Percentiles rank a stretch among this genome's conserved stretches.
Evolutionary conservation across 1,140 invertebrate species (phyloP).

Genomic region (Episyrphus balteatus): DNA sequence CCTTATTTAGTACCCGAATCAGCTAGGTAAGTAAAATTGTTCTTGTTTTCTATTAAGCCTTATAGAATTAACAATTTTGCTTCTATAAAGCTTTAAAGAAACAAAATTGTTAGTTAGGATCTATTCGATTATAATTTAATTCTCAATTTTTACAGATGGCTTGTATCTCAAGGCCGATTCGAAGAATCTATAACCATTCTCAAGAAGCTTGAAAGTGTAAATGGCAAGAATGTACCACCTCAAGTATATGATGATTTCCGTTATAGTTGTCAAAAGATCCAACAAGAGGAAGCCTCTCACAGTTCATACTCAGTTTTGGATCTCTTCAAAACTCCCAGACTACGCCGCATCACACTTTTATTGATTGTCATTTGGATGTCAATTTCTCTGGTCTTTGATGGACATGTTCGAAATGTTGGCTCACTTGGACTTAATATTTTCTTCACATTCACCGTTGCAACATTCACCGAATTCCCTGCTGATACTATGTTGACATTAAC

Average conservation of each 20-base stretch:
- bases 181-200: conserved; percentile 67
- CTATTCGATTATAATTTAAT: background rate
- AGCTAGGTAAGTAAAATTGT: conserved; percentile 42
- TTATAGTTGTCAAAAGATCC: conserved; percentile 19
- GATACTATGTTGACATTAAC: conserved; percentile 69
- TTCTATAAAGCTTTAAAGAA: no score
- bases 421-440: conserved; percentile 70
- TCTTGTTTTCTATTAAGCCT: background rate
- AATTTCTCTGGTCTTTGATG: conserved; percentile 76
- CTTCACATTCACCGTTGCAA: conserved; percentile 70
- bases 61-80: no score
- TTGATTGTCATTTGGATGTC: conserved; percentile 76
- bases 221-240: conserved; percentile 59
- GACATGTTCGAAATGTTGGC: conserved; percentile 73
- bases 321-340: conserved; percentile 60
- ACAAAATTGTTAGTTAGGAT: background rate
- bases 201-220: conserved; percentile 66
- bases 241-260: conserved; percentile 61
- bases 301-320: conserved; percentile 64
- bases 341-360: conserved; percentile 59
- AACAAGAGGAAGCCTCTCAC: conserved; percentile 55
- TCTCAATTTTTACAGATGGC: conserved; percentile 48
- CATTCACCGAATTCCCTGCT: conserved; percentile 59
- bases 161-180: conserved; percentile 68
- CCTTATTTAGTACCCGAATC: conserved; percentile 72